phyloP scores from a whole-genome alignment of 2,797 vertebrate genomes.

The Heterohyrax brucei region DNA sequence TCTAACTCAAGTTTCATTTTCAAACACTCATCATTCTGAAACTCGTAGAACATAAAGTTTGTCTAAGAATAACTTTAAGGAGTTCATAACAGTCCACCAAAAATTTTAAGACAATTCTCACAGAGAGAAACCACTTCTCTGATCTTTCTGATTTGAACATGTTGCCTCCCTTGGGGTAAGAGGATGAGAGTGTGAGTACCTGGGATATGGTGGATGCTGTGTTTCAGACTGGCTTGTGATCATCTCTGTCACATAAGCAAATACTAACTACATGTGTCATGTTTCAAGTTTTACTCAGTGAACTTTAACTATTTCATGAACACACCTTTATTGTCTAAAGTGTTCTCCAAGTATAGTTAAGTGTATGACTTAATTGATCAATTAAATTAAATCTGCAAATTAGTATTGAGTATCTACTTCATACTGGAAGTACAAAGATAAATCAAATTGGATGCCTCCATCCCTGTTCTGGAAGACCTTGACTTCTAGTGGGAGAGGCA shows the following conservation, averaged over 20 bases:
- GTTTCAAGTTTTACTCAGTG: background rate
- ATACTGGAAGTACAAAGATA: background rate
- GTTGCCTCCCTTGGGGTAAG: background rate
- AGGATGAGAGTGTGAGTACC: background rate
- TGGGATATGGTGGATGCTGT: background rate
- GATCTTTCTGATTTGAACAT: background rate
- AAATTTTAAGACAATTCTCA: background rate
- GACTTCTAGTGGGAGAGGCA: background rate
- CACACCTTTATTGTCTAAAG: background rate
- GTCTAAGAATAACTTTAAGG: background rate
- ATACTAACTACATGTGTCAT: background rate
- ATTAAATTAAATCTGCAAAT: background rate
- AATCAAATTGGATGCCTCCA: background rate
- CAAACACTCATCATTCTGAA: background rate
- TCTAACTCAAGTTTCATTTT: conserved; percentile 44
- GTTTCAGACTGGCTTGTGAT: background rate
- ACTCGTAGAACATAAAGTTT: background rate
- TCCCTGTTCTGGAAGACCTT: background rate
- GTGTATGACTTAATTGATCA: background rate
- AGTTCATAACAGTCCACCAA: background rate
- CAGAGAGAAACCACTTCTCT: background rate
- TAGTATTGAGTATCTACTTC: background rate
- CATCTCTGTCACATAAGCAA: background rate
- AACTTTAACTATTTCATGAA: conserved; percentile 28
- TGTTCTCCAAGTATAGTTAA: background rate